Conservation (phyloP, 2,888 invertebrate species). For the Oligia latruncula region DNA sequence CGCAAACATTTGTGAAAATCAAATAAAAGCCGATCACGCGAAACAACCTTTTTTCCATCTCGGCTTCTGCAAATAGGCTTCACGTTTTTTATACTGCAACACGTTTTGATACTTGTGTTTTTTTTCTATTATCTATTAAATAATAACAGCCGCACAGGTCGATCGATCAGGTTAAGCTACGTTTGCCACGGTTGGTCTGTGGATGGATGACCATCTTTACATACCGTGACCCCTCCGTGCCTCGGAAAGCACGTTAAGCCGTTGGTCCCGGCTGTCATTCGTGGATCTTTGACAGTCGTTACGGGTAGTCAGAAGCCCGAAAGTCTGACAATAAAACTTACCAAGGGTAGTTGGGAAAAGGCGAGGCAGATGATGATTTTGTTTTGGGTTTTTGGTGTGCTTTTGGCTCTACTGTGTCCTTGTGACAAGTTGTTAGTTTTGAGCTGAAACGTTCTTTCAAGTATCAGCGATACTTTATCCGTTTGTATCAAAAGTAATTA, state of each 20-base stretch:
- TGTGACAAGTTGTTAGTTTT: neutral
- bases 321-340: too few species aligned
- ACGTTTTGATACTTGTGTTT: slow-evolving; percentile 76
- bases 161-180: too few species aligned
- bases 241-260: too few species aligned
- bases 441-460: neutral
- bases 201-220: too few species aligned
- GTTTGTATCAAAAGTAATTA: neutral
- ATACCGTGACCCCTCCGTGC: too few species aligned
- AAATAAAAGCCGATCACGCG: slow-evolving; percentile 89
- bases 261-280: too few species aligned
- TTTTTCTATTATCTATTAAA: too few species aligned
- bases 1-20: slow-evolving; percentile 88
- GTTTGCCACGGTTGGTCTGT: too few species aligned
- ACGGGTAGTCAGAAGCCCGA: too few species aligned
- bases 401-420: neutral
- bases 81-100: slow-evolving; percentile 63
- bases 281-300: too few species aligned
- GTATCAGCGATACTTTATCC: neutral
- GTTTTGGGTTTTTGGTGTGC: neutral
- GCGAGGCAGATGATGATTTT: neutral
- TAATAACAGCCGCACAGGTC: too few species aligned
- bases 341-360: too few species aligned
- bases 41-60: slow-evolving; percentile 89
- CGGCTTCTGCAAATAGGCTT: slow-evolving; percentile 85